A percentile compares a stretch with the other conserved stretches of the same genome.
Conservation (phyloP, 1,140 invertebrate species). For the Neomicropteryx cornuta region DNA sequence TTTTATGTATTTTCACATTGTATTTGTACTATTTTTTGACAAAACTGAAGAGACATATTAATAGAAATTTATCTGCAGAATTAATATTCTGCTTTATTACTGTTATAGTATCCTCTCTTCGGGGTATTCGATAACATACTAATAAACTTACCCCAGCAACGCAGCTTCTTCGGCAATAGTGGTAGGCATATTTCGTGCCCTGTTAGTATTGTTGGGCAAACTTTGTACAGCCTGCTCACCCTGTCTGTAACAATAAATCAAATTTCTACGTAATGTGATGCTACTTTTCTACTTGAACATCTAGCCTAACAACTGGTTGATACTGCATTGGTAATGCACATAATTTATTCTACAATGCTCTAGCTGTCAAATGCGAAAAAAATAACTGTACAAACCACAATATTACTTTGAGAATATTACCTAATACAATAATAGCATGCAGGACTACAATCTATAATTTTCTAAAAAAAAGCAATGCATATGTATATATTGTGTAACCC, state of each 20-base stretch:
- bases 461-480: no score
- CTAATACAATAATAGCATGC: no score
- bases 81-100: no score
- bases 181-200: conserved; percentile 48
- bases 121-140: conserved; percentile 1
- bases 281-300: no score
- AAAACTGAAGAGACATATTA: no score
- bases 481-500: no score
- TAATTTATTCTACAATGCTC: no score
- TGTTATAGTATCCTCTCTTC: neutral
- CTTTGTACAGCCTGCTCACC: conserved; percentile 10
- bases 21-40: neutral
- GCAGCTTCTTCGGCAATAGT: conserved; percentile 57
- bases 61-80: no score
- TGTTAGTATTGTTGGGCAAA: conserved; percentile 11
- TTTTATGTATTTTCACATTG: neutral
- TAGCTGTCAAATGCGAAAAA: no score
- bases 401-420: neutral
- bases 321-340: no score
- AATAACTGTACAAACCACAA: neutral
- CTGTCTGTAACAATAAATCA: conserved; percentile 14
- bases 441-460: no score
- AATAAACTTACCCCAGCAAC: conserved; percentile 52
- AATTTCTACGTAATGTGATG: conserved; percentile 10
- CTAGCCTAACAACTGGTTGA: no score